Base-by-base conservation (phyloP, 1,140 invertebrate genomes). In the Pemphigus obesinymphae region DNA sequence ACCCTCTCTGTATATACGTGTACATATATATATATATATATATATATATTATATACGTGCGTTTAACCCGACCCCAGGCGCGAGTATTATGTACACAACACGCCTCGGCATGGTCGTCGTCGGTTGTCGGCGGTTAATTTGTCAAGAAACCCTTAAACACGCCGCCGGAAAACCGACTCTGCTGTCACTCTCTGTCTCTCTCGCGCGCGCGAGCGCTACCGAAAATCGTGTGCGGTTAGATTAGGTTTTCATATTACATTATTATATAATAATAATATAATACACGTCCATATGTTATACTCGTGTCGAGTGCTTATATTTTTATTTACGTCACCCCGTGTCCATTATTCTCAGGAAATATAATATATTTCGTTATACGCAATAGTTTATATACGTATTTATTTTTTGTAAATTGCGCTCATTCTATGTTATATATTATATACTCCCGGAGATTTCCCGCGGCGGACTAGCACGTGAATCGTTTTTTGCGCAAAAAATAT, bases 131-230 rank as follows among this genome's bases (percentile, higher is more conserved):
- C 53, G 75, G 53, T 48, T 78, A 78, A 78, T 78, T 78, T 78
- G 75, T 78, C 75, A 58, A 78, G 75, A 58, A 78, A 78, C 75
- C 75, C 75, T 53, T 34, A 78, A 78, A 78, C 48, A 31, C 34
- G n/a, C 48, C 23, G 31, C 26, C 45, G 50, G 17, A 53, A 43
- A 73, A 73, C 70, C 23, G 29, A 48, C 70, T 68, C 17, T 48
- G 31, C 1, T n/a, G n/a, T n/a, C n/a, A n/a, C n/a, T n/a, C n/a
- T n/a, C n/a, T n/a, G n/a, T n/a, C n/a, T n/a, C n/a, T n/a, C n/a
- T n/a, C n/a, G n/a, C n/a, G n/a, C n/a, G n/a, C n/a, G n/a, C 29
- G 17, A 53, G 10, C n/a, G n/a, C 23, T 31, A 17, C 48, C 34
- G n/a, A 37, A n/a, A 37, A 66, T 66, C 31, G 31, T 37, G 63